Evolutionary conservation across 2,113 vertebrate genomes (phyloP).

Genomic region (Colaptes auratus): DNA sequence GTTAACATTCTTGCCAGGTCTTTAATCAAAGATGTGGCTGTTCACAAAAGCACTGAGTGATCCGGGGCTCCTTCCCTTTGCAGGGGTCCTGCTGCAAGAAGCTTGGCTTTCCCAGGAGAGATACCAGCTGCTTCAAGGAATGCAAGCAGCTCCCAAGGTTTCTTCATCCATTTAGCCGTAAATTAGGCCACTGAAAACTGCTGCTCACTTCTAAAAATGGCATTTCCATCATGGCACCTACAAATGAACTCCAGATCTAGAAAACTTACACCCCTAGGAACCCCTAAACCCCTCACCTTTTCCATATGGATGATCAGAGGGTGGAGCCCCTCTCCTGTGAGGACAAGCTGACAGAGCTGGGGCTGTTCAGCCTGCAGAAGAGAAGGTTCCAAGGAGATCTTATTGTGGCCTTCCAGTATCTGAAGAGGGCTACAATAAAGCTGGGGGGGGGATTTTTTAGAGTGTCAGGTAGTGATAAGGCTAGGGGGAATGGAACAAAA

Average conservation of each 20-base stretch:
- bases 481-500: too few species aligned
- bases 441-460: too few species aligned
- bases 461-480: too few species aligned
- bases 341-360: too few species aligned
- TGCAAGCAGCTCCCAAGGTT: background rate
- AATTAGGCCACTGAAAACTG: background rate
- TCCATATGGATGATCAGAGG: background rate
- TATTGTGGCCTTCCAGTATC: too few species aligned
- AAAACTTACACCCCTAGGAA: background rate
- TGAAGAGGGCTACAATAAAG: too few species aligned
- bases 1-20: constrained; percentile 38
- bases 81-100: background rate
- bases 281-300: background rate
- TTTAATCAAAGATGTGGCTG: constrained; percentile 16
- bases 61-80: background rate
- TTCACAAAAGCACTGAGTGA: background rate
- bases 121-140: background rate
- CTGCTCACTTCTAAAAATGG: background rate
- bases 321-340: too few species aligned
- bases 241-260: background rate
- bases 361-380: too few species aligned
- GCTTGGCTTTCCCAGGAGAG: background rate
- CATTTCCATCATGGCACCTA: background rate
- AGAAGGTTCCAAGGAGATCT: too few species aligned
- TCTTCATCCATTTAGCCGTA: background rate